These are phyloP conservation scores for Cyanoramphus novaezelandiae DNA, from an alignment of 2,113 vertebrate genomes.

Conservation along the genomic window DNA sequence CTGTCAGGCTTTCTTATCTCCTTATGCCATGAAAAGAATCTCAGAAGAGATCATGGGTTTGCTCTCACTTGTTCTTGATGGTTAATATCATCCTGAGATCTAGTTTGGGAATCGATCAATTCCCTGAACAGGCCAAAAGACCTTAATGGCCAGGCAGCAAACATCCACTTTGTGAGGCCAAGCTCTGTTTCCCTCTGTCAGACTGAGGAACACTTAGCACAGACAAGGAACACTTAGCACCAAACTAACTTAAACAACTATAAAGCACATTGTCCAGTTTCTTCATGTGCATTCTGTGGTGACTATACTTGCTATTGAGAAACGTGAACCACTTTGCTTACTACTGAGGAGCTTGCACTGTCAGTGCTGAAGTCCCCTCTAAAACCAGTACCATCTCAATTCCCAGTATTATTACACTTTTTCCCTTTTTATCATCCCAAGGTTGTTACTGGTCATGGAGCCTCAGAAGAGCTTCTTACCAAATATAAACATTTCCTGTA, in stretches of 20 bases:
- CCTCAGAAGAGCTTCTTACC: background rate
- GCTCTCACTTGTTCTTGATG: background rate
- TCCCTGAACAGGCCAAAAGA: background rate
- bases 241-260: background rate
- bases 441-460: background rate
- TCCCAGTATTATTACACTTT: background rate
- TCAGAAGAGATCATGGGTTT: background rate
- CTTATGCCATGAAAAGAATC: background rate
- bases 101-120: background rate
- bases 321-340: background rate
- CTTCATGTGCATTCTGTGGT: background rate
- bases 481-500: background rate
- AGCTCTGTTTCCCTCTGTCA: background rate
- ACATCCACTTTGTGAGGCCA: background rate
- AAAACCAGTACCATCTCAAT: background rate
- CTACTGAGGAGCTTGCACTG: background rate
- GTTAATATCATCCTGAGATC: background rate
- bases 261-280: background rate
- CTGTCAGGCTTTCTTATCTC: background rate
- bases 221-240: background rate
- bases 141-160: background rate
- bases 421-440: background rate
- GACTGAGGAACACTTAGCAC: background rate
- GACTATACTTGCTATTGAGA: background rate
- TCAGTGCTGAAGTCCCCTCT: background rate